Evolutionary conservation across 2,113 vertebrate genomes (phyloP), one percentile per base, ranked within the genome.

Genomic region (Mesembrinibis cayennensis): DNA sequence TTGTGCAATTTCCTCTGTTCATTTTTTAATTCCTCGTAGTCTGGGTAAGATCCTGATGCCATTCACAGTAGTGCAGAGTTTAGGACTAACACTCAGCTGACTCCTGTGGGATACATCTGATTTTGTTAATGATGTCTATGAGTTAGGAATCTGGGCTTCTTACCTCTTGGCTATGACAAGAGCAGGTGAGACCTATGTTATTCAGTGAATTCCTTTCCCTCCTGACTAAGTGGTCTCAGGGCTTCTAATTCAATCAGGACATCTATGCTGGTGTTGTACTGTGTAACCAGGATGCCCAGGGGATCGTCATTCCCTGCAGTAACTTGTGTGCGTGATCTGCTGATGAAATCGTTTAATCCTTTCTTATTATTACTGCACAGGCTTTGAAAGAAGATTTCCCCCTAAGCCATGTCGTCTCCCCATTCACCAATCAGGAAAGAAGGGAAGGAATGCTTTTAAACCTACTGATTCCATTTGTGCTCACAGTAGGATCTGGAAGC

Each of bases 361-460:
- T 95, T 95, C 97, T 97, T 98, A 94, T 98, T 97, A 97, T 98
- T 97, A 91, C 92, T 98, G 96, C 91, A 85, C 97, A 99, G 99
- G 99, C 99, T 94, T 98, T 99, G 97, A 99, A 99, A 98, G 99
- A 99, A 91, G 99, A 99, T 98, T 99, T 99, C 52, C 99, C 99
- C 32, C 98, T 99, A 97, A 99, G 99, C 98, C 99, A 99, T 94
- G 99, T 99, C 98, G 99, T 99, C 98, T 99, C 99, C 84, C 99
- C 99, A 76, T 99, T 99, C 98, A 99, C 99, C 98, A 99, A 99
- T 99, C 99, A 99, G 98, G 99, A 99, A 97, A 98, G 99, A 97
- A 98, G 99, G 97, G 99, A 99, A 97, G 99, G 99, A 96, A 99
- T 99, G 99, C 99, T 99, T 97, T 99, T 99, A 97, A 99, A 99